Base-by-base conservation (phyloP, 2,888 invertebrate genomes). In the Argyra leucocephala region DNA sequence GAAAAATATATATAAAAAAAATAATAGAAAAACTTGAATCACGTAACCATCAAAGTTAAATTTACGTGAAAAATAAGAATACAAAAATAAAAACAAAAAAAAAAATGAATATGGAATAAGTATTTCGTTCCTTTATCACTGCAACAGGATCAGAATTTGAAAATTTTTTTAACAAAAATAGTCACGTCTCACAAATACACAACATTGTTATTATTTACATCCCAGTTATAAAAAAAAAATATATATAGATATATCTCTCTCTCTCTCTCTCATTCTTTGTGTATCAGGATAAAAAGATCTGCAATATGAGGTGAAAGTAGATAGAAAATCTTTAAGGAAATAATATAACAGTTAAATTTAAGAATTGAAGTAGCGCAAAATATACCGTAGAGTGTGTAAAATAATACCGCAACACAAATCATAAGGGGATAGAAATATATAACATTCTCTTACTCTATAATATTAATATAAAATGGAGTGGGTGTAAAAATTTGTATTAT, bases 201-300 rank as follows among this genome's bases (percentile, higher is more conserved):
- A 48, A 48, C 48, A 48, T 48, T 48, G 48, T 48, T 48, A 48
- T 48, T 48, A 48, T 48, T 48, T 48, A 48, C 48, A 48, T 48
- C 18, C 2, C 48, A 48, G 48, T 48, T 48, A 48, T 18, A 48
- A 48, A 18, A 18, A 48, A 48, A 48, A 48, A 37, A 37, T 15
- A 31, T 31, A 10, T 31, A 7, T 10, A 31, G 5, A 31, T 31
- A 31, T 10, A 7, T 31, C 5, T 31, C n/a, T n/a, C n/a, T n/a
- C n/a, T n/a, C 31, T 7, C 31, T 31, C 10, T 31, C 10, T 31
- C 10, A 31, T 10, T 31, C 5, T 31, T 10, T 7, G 31, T 7
- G 10, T 7, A 10, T 7, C 31, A 10, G 10, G 31, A 10, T 31
- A 31, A 15, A 37, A 37, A 6, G 12, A 37, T 6, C 10, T 12